These are phyloP conservation scores for Zapornia atra DNA, from an alignment of 2,113 vertebrate species.

Conservation along the genomic window DNA sequence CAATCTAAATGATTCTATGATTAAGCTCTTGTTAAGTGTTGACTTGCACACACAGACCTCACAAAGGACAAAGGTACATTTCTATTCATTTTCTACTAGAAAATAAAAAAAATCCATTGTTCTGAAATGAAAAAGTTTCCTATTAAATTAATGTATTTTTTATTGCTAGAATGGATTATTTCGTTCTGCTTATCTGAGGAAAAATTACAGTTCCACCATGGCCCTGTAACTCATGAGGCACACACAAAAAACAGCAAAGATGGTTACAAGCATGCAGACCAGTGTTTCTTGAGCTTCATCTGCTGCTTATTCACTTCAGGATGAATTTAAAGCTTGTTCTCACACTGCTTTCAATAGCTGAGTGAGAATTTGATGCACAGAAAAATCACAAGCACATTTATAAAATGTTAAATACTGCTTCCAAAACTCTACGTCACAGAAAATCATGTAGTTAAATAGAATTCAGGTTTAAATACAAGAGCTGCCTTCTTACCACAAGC, in stretches of 20 bases:
- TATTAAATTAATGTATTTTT: neutral
- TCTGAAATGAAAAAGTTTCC: neutral
- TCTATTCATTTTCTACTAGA: neutral
- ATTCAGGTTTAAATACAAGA: neutral
- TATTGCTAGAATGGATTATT: neutral
- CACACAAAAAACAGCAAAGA: neutral
- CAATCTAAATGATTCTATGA: neutral
- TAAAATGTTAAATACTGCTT: neutral
- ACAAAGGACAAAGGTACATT: neutral
- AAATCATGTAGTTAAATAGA: neutral
- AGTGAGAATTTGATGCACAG: neutral
- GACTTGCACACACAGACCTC: neutral
- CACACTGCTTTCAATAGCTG: neutral
- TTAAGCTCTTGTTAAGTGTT: neutral
- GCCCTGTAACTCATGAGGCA: neutral
- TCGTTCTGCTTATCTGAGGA: neutral
- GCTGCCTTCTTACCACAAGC: neutral
- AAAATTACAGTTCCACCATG: neutral
- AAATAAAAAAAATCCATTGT: neutral
- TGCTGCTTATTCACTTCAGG: neutral
- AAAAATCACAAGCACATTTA: neutral
- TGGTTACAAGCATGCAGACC: fast-evolving
- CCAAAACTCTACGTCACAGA: neutral
- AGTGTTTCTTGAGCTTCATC: neutral
- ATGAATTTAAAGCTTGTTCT: neutral